phyloP scores from a whole-genome alignment of 1,140 invertebrate genomes.

The Frieseomelitta varia region DNA sequence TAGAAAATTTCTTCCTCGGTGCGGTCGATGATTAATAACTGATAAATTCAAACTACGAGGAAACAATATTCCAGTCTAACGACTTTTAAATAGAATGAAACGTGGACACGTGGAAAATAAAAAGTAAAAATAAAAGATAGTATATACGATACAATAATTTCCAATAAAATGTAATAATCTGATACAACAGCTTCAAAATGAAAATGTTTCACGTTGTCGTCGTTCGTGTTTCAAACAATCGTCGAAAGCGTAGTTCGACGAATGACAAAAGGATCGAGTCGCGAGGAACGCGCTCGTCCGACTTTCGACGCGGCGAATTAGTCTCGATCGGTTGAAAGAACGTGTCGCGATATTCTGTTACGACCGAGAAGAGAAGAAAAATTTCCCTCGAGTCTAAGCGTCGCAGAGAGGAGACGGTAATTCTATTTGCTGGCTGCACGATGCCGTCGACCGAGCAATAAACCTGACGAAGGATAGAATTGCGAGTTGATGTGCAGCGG shows the following conservation, averaged over 20 bases:
- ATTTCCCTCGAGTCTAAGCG: conserved; percentile 17
- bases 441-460: not conserved
- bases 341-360: not conserved
- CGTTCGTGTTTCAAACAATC: not conserved
- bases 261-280: not conserved
- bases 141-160: no score
- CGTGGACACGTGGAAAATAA: no score
- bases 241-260: not conserved
- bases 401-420: not conserved
- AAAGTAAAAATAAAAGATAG: no score
- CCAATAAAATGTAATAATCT: no score
- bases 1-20: no score
- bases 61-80: no score
- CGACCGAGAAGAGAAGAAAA: not conserved
- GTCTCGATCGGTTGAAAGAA: not conserved
- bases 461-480: conserved; percentile 27
- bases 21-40: no score
- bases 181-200: no score
- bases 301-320: conserved; percentile 29
- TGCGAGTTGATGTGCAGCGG: conserved; percentile 25
- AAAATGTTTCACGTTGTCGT: not conserved
- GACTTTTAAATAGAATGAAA: no score
- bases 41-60: no score
- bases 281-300: not conserved
- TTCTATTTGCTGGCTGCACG: conserved; percentile 18